Evolutionary conservation across 2,888 invertebrate genomes (phyloP), one percentile per base, ranked within the genome.

Genomic region (Harpagoxenus sublaevis): DNA sequence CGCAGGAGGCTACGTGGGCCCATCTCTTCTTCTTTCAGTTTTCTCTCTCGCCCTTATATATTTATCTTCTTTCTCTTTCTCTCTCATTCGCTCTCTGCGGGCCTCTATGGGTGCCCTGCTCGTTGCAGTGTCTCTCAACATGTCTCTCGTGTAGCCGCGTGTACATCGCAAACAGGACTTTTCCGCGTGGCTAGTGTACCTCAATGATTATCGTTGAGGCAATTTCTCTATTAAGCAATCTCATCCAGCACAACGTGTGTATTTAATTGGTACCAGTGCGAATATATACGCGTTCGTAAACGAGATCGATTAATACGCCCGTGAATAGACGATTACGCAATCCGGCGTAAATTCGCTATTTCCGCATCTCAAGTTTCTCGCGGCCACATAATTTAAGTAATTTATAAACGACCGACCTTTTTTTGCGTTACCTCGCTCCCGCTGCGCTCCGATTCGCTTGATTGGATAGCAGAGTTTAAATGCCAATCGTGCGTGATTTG

Each of bases 1-100:
- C 90, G 92, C 93, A 93, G 92, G 92, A 93, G 92, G 92, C 91
- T 91, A 89, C 90, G 91, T 90, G 87, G 87, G 86, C 85, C 89
- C 88, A 89, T 87, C 90, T 89, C 73, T 84, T 86, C 87, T 88
- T 88, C 85, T 57, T 85, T 84, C 85, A 63, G 68, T 85, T 77
- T 85, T 68, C 45, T 83, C 78, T 66, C 78, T 53, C 84, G 35
- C 84, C 48, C 57, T 81, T 85, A 53, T 81, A 63, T 35, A 60
- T 53, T 77, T 83, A 70, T n/a, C 78, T 82, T 60, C 82, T 85
- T 77, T 83, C 83, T 84, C 81, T 82, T 57, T 79, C 73, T 88
- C 88, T 71, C 70, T 73, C 71, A 62, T 70, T 84, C 81, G 51
- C 60, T 70, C 87, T 78, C 68, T 71, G 66, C 62, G 42, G 82